phyloP scores from a whole-genome alignment of 1,140 invertebrate genomes.

The Platyscapa corneri region DNA sequence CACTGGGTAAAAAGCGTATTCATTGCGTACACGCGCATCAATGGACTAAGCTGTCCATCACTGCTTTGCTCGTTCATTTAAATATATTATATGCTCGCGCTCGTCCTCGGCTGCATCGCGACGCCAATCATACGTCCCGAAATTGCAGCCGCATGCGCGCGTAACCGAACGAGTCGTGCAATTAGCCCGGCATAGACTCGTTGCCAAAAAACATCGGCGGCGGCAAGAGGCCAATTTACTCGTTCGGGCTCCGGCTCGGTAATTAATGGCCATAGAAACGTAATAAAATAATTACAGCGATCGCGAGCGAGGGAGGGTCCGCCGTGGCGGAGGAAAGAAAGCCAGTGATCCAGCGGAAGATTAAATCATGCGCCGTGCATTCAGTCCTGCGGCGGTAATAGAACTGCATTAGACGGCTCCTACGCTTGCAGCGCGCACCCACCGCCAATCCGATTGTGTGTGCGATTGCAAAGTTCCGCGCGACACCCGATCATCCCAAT shows the following conservation, averaged over 20 bases:
- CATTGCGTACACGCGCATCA: background rate
- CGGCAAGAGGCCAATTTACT: conserved; percentile 32
- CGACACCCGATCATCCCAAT: background rate
- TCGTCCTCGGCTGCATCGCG: background rate
- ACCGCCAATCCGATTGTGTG: background rate
- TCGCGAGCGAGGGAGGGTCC: conserved; percentile 8
- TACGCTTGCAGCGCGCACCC: too few species aligned
- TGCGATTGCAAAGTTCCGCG: background rate
- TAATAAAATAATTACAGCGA: conserved; percentile 32
- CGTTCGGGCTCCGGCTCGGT: background rate
- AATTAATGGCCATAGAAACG: conserved; percentile 35
- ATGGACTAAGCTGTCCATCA: background rate
- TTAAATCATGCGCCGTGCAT: conserved; percentile 24
- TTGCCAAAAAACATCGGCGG: conserved; percentile 26
- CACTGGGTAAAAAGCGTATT: background rate
- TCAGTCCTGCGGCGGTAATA: background rate
- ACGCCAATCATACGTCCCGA: background rate
- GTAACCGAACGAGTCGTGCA: conserved; percentile 15
- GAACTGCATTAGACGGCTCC: conserved; percentile 2
- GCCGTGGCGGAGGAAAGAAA: background rate
- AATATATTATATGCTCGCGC: conserved; percentile 1
- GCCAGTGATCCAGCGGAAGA: background rate
- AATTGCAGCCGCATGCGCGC: conserved; percentile 35
- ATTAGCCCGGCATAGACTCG: conserved; percentile 25
- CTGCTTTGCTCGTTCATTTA: background rate